Conservation (phyloP, 2,797 vertebrate genomes). For the Chelon auratus region DNA sequence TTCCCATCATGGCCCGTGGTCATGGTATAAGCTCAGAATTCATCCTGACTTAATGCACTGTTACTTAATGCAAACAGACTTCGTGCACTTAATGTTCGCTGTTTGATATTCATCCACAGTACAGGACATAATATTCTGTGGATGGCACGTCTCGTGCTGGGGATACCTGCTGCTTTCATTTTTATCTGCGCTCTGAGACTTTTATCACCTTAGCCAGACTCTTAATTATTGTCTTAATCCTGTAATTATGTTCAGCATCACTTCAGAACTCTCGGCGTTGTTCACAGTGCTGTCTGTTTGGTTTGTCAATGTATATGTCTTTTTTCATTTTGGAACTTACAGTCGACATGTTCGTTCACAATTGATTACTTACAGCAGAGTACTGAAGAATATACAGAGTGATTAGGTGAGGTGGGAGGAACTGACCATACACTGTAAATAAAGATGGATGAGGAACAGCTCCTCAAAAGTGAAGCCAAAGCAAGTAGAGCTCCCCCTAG, state of each 20-base stretch:
- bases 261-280: too few relatives aligned
- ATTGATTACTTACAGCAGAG: too few relatives aligned
- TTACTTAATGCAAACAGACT: neutral
- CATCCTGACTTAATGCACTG: neutral
- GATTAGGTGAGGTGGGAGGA: too few relatives aligned
- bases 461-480: too few relatives aligned
- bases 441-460: too few relatives aligned
- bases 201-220: neutral
- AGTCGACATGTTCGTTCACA: too few relatives aligned
- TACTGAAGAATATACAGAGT: too few relatives aligned
- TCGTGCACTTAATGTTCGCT: neutral
- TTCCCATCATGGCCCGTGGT: neutral
- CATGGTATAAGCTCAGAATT: conserved; percentile 13
- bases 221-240: neutral
- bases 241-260: neutral
- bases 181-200: neutral
- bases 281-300: too few relatives aligned
- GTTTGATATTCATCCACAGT: conserved; percentile 25
- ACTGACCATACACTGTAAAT: too few relatives aligned
- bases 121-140: neutral
- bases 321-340: too few relatives aligned
- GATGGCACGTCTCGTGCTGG: neutral
- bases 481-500: too few relatives aligned
- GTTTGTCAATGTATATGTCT: too few relatives aligned
- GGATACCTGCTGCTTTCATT: neutral